Evolutionary conservation across 2,888 invertebrate species (phyloP).

Genomic region (Ornithoptera alexandrae): DNA sequence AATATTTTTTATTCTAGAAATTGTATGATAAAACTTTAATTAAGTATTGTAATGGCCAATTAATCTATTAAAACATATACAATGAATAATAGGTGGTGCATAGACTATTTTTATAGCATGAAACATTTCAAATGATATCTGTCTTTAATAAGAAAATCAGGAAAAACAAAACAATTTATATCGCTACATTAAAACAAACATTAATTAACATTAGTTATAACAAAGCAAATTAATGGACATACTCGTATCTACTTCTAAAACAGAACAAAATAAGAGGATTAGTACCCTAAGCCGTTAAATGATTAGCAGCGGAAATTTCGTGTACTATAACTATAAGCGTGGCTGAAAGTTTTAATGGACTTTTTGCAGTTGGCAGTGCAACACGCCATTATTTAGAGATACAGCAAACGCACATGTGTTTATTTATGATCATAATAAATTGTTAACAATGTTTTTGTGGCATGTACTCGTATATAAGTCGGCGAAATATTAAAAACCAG

Average conservation of each 20-base stretch:
- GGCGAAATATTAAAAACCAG: neutral
- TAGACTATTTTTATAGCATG: too few relatives aligned
- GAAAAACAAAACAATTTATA: neutral
- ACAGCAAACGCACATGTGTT: conserved; percentile 20
- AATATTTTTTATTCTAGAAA: too few relatives aligned
- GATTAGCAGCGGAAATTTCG: conserved; percentile 23
- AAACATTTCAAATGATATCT: too few relatives aligned
- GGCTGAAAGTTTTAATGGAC: conserved; percentile 24
- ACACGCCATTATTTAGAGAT: conserved; percentile 23
- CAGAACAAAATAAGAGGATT: conserved; percentile 21
- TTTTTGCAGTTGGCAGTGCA: conserved; percentile 25
- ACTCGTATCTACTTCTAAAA: conserved; percentile 2
- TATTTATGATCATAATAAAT: conserved; percentile 24
- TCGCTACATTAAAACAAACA: neutral
- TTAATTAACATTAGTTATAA: neutral
- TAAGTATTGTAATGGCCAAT: too few relatives aligned
- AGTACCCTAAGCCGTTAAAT: conserved; percentile 18
- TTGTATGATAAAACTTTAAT: too few relatives aligned
- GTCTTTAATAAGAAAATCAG: too few relatives aligned
- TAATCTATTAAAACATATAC: too few relatives aligned
- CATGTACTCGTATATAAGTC: neutral
- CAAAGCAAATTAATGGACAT: neutral
- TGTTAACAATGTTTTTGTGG: conserved; percentile 11
- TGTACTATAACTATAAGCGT: conserved; percentile 9
- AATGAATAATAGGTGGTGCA: too few relatives aligned